Evolutionary conservation across 2,113 vertebrate species (phyloP).

Genomic region (Cynoglossus semilaevis): DNA sequence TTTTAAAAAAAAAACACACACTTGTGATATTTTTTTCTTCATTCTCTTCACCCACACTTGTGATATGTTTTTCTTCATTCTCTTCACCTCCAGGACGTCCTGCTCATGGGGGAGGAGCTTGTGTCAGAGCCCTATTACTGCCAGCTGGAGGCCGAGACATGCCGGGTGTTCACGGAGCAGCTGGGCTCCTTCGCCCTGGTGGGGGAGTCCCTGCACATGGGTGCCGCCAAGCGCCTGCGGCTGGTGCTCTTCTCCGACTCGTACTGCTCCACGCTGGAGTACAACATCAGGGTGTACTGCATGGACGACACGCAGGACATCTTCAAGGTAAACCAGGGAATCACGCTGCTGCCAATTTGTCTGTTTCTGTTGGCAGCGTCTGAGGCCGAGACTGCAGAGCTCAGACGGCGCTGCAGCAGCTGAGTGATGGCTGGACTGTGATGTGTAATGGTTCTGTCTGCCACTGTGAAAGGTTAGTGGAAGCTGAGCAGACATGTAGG

Average conservation of each 20-base stretch:
- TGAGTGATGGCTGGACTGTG: conserved; percentile 38
- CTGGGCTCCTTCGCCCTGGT: conserved; percentile 94
- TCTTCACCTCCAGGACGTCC: conserved; percentile 81
- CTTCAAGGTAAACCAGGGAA: conserved; percentile 83
- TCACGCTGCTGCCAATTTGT: background rate
- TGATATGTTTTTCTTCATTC: background rate
- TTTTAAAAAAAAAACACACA: conserved; percentile 51
- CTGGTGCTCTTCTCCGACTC: conserved; percentile 92
- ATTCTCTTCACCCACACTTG: conserved; percentile 51
- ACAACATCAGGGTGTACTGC: conserved; percentile 96
- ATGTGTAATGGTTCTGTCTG: conserved; percentile 35
- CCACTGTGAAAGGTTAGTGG: conserved; percentile 18
- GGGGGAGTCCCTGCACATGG: conserved; percentile 95
- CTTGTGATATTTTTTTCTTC: background rate
- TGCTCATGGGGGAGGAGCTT: conserved; percentile 89
- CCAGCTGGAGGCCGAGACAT: conserved; percentile 91
- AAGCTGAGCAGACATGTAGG: conserved; percentile 8
- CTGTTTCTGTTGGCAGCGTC: conserved; percentile 17
- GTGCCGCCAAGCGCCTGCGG: conserved; percentile 92
- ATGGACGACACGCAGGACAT: conserved; percentile 94
- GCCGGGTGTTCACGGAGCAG: conserved; percentile 93
- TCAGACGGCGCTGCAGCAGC: conserved; percentile 6
- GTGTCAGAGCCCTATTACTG: conserved; percentile 92
- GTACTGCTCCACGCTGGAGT: conserved; percentile 92
- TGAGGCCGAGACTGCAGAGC: conserved; percentile 5